phyloP scores from a whole-genome alignment of 2,888 invertebrate species.

The Onthophagus sagittarius region DNA sequence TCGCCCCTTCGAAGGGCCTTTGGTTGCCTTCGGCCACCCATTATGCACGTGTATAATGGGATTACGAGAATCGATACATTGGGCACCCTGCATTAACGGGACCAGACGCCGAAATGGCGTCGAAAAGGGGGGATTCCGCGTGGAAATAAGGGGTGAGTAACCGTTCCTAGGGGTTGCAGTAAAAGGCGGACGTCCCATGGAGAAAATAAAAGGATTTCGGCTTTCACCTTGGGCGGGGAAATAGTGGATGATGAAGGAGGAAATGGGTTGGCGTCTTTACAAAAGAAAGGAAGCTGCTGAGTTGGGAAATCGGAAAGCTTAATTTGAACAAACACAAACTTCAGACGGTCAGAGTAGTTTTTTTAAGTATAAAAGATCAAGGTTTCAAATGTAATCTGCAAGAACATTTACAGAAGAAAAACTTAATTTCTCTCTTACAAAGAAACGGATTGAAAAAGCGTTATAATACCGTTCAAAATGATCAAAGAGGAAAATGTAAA shows the following conservation, averaged over 20 bases:
- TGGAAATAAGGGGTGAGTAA: conserved; percentile 1
- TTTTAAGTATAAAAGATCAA: neutral
- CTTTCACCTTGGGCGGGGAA: neutral
- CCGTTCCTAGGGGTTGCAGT: neutral
- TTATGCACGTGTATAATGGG: conserved; percentile 4
- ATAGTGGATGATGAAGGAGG: neutral
- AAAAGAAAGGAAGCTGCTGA: neutral
- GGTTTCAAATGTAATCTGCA: neutral
- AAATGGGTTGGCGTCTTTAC: neutral
- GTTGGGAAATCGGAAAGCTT: neutral
- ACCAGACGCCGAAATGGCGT: neutral
- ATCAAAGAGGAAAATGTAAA: neutral
- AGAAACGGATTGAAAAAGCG: neutral
- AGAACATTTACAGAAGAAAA: neutral
- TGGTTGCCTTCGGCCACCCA: neutral
- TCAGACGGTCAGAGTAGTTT: neutral
- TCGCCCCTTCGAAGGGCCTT: neutral
- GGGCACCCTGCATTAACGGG: neutral
- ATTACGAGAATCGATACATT: conserved; percentile 2
- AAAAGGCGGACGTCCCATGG: neutral
- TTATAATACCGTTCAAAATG: neutral
- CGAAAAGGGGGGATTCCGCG: neutral
- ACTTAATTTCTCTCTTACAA: neutral
- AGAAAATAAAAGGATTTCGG: neutral
- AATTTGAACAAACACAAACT: neutral